Evolutionary conservation across 2,888 invertebrate genomes (phyloP).

Genomic region (Xestobium rufovillosum): DNA sequence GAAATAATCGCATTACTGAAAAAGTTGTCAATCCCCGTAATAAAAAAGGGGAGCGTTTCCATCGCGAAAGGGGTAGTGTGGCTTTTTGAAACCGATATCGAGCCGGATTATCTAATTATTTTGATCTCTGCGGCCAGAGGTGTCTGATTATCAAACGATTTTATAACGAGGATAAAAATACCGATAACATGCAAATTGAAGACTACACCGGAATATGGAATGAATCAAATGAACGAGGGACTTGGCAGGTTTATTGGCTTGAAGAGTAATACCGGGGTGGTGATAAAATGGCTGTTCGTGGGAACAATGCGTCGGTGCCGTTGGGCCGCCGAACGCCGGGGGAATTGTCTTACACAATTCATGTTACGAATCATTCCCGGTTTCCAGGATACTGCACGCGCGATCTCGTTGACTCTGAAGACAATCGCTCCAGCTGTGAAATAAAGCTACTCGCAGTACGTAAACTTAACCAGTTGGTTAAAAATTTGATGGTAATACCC

Average conservation of each 20-base stretch:
- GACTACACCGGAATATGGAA: constrained; percentile 42
- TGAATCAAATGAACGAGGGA: constrained; percentile 42
- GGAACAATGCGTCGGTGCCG: constrained; percentile 37
- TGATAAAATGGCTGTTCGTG: constrained; percentile 43
- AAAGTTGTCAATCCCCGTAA: too few relatives aligned
- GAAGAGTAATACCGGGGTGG: constrained; percentile 35
- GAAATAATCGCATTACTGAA: too few relatives aligned
- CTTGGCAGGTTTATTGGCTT: constrained; percentile 42
- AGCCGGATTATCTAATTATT: too few relatives aligned
- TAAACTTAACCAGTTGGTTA: too few relatives aligned
- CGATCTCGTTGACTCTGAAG: too few relatives aligned
- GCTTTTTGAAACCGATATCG: too few relatives aligned
- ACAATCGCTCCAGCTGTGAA: too few relatives aligned
- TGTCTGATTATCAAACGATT: constrained; percentile 42
- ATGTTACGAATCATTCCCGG: constrained; percentile 36
- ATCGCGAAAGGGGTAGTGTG: too few relatives aligned
- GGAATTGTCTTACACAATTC: constrained; percentile 39
- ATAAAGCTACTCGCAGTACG: too few relatives aligned
- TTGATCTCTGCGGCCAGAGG: constrained; percentile 10
- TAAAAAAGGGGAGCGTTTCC: too few relatives aligned
- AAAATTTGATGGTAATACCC: too few relatives aligned
- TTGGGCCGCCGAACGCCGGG: constrained; percentile 26
- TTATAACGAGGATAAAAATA: constrained; percentile 44
- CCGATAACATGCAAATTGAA: constrained; percentile 45
- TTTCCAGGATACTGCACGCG: too few relatives aligned